A percentile compares a stretch with the other conserved stretches of the same genome.
phyloP scores from a whole-genome alignment of 1,140 invertebrate species.

The Procambarus clarkii region DNA sequence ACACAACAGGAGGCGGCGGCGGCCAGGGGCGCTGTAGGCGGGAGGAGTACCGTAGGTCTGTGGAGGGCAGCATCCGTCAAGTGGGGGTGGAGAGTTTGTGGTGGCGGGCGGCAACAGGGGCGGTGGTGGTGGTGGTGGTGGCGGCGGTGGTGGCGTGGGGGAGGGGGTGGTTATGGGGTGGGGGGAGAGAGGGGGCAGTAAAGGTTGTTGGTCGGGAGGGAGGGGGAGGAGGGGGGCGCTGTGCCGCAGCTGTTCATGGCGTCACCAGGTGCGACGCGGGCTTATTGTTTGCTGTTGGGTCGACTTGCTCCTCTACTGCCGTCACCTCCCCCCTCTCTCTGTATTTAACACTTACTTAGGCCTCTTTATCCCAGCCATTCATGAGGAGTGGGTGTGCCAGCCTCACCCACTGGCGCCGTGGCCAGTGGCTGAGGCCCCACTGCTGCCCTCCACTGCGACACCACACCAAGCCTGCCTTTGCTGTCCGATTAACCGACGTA shows the following conservation, averaged over 20 bases:
- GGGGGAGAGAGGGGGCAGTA: no score
- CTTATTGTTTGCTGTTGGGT: slow-evolving; percentile 5
- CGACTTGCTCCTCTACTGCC: not conserved
- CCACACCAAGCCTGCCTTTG: not conserved
- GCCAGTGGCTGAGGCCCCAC: not conserved
- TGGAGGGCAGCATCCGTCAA: not conserved
- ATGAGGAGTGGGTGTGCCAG: not conserved
- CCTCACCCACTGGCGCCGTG: not conserved
- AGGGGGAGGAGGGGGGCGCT: not conserved
- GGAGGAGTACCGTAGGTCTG: not conserved
- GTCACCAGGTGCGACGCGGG: not conserved
- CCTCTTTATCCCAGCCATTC: slow-evolving; percentile 5
- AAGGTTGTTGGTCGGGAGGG: not conserved
- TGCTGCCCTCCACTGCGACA: no score
- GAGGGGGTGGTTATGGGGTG: not conserved
- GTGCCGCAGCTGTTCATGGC: not conserved
- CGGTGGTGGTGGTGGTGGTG: not conserved
- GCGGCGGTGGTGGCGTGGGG: not conserved
- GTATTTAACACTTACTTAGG: slow-evolving; percentile 17
- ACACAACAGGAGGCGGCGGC: not conserved
- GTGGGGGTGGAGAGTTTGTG: not conserved
- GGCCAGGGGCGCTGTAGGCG: not conserved
- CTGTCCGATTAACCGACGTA: not conserved
- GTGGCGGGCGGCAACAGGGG: not conserved
- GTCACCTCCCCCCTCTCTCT: not conserved